These are phyloP conservation scores for Petromus typicus DNA, from an alignment of 2,113 vertebrate genomes.

Conservation along the genomic window DNA sequence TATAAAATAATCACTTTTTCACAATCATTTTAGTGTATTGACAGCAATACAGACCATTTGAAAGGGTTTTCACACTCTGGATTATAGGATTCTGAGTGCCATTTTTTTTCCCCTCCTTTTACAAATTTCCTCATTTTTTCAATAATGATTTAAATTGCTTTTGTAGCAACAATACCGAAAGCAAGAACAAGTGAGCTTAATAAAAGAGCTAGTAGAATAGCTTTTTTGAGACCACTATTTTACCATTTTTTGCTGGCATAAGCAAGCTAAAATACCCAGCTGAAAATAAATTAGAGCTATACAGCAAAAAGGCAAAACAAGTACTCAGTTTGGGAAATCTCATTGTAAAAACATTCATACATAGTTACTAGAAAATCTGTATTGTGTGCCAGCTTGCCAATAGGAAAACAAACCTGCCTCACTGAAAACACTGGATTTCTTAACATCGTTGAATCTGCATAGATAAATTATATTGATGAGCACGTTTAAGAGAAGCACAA, in stretches of 20 bases:
- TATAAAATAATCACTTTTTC: neutral
- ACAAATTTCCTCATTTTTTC: slow-evolving; percentile 37
- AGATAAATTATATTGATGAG: neutral
- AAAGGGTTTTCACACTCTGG: neutral
- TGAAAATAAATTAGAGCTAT: neutral
- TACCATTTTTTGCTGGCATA: neutral
- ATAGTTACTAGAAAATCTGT: neutral
- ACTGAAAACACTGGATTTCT: neutral
- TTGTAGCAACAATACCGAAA: neutral
- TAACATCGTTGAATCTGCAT: neutral
- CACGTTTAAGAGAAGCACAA: neutral
- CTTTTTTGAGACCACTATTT: neutral
- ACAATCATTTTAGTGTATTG: neutral
- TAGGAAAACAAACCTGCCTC: neutral
- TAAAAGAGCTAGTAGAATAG: neutral
- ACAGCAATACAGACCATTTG: neutral
- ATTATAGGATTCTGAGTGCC: neutral
- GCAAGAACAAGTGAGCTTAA: slow-evolving; percentile 7
- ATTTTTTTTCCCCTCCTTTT: neutral
- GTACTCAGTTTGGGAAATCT: slow-evolving; percentile 26
- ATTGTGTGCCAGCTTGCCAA: neutral
- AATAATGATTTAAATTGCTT: slow-evolving; percentile 8
- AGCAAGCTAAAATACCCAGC: neutral
- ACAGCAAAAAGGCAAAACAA: neutral
- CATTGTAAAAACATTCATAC: slow-evolving; percentile 11